Evolutionary conservation across 2,113 vertebrate species (phyloP).

Genomic region (Cardinalis cardinalis): DNA sequence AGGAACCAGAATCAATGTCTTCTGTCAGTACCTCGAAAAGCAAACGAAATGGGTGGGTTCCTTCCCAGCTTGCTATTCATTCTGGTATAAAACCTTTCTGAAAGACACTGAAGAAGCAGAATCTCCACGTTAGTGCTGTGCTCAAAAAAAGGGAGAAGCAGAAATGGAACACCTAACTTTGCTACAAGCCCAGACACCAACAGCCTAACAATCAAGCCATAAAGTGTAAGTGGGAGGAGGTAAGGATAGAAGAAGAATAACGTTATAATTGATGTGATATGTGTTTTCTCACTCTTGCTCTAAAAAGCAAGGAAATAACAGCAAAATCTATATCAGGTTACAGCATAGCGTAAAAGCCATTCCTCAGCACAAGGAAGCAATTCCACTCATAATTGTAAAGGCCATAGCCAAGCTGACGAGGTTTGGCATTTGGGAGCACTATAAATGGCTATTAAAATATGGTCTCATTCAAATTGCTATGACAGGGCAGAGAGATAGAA

Average conservation of each 20-base stretch:
- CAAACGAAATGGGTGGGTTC: background rate
- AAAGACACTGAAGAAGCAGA: background rate
- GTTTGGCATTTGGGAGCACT: background rate
- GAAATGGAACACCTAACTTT: background rate
- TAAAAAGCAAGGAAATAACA: background rate
- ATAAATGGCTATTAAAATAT: conserved; percentile 9
- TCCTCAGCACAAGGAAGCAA: background rate
- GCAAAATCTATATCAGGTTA: background rate
- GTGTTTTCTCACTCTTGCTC: background rate
- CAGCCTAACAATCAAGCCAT: background rate
- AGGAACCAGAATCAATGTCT: background rate
- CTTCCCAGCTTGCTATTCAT: background rate
- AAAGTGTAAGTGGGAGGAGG: background rate
- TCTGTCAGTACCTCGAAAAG: background rate
- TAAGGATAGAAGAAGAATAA: background rate
- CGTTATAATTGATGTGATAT: background rate
- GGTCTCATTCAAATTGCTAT: background rate
- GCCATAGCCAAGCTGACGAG: background rate
- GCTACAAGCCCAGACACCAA: background rate
- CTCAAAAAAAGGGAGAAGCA: background rate
- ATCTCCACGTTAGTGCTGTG: background rate
- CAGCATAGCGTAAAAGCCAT: accelerated
- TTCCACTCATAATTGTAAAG: background rate
- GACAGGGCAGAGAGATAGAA: background rate
- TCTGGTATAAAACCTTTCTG: background rate